These are phyloP conservation scores for Polyommatus iphigenia DNA, from an alignment of 2,888 invertebrate species.

Conservation along the genomic window DNA sequence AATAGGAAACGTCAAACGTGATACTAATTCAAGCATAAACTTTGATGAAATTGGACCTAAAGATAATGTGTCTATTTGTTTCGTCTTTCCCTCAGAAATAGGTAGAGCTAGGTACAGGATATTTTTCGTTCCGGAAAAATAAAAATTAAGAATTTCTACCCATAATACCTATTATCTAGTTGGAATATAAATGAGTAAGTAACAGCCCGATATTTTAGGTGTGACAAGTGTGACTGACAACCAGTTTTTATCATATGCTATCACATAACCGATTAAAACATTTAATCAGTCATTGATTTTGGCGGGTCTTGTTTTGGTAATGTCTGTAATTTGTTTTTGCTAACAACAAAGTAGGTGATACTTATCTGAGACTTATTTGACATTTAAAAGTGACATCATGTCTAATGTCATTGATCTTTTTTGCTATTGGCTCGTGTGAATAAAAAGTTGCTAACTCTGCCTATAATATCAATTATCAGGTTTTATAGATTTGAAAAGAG, in stretches of 20 bases:
- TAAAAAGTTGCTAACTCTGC: neutral
- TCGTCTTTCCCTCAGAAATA: no score
- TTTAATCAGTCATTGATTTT: constrained; percentile 24
- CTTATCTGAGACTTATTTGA: neutral
- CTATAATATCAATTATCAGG: neutral
- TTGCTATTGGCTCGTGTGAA: neutral
- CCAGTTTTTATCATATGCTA: no score
- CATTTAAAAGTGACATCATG: constrained; percentile 13
- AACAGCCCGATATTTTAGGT: neutral
- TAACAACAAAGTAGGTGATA: neutral
- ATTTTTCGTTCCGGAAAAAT: no score
- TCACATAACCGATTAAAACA: constrained; percentile 1
- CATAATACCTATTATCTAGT: neutral
- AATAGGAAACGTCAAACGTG: no score
- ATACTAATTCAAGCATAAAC: no score
- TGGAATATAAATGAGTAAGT: neutral
- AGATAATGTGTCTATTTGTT: no score
- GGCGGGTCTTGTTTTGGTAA: neutral
- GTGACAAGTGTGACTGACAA: constrained; percentile 12
- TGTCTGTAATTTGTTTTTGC: constrained; percentile 15
- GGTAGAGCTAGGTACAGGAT: no score
- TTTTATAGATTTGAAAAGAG: neutral
- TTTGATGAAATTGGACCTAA: no score
- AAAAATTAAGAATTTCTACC: no score
- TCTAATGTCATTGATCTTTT: constrained; percentile 2